Percentiles rank a stretch among this genome's conserved stretches.
Conservation (phyloP, 2,797 vertebrate genomes). For the Phrynocephalus guinanensis region DNA sequence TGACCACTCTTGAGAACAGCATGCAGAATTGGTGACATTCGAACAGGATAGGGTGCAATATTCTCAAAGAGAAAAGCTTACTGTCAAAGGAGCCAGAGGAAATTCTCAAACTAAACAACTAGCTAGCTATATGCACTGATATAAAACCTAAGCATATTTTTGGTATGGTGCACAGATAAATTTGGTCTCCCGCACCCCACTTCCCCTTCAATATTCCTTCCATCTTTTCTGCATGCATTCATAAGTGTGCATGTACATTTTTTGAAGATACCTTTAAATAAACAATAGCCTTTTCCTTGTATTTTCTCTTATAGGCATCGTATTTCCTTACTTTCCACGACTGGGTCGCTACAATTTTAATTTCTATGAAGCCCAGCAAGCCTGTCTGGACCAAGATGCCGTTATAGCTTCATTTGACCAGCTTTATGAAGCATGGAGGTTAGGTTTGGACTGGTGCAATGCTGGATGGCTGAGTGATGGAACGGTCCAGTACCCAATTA, state of each 20-base stretch:
- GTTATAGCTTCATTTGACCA: conserved; percentile 89
- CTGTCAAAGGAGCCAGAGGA: accelerated
- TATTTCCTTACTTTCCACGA: conserved; percentile 89
- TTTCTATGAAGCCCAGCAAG: conserved; percentile 83
- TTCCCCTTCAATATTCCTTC: background rate
- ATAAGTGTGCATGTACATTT: background rate
- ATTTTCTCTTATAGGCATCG: conserved; percentile 82
- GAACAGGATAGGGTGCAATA: background rate
- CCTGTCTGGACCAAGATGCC: conserved; percentile 86
- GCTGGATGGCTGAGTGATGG: conserved; percentile 95
- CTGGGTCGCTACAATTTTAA: conserved; percentile 91
- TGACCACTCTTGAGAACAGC: background rate
- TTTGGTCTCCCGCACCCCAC: background rate
- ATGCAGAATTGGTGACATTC: accelerated
- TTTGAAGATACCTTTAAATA: background rate
- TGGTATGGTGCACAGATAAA: accelerated
- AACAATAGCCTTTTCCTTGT: background rate
- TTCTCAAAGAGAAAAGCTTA: accelerated
- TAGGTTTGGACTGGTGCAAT: conserved; percentile 96
- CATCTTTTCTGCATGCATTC: background rate
- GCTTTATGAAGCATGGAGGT: conserved; percentile 87
- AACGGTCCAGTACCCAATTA: conserved; percentile 94
- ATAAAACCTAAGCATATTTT: background rate
- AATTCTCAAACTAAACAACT: background rate
- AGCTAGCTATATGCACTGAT: accelerated